These are phyloP conservation scores for Micoletzkya japonica DNA, from an alignment of 2,888 invertebrate species.

Conservation along the genomic window DNA sequence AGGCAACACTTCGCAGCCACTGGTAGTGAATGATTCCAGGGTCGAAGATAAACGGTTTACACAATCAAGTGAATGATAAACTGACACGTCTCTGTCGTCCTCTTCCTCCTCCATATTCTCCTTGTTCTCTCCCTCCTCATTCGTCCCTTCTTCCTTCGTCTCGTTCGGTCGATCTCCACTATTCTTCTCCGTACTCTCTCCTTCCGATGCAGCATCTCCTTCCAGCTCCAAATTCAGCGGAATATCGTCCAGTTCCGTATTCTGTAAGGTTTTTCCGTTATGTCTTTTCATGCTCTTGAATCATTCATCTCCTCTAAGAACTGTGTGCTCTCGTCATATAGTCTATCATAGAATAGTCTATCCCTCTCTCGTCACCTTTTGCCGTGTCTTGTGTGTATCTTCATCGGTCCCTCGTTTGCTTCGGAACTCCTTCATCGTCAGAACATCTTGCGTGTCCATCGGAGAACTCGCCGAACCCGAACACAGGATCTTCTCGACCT, in stretches of 20 bases:
- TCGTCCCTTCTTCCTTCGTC: background rate
- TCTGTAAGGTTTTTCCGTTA: background rate
- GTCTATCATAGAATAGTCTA: too few relatives aligned
- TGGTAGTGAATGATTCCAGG: background rate
- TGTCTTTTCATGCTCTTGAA: background rate
- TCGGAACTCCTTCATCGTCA: constrained; percentile 50
- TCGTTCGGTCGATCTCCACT: too few relatives aligned
- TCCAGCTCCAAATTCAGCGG: background rate
- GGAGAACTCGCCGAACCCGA: constrained; percentile 40
- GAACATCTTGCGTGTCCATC: constrained; percentile 30
- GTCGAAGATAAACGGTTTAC: background rate
- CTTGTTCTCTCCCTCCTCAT: constrained; percentile 11
- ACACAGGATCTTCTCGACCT: constrained; percentile 42
- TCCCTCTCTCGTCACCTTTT: constrained; percentile 24
- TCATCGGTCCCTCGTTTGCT: constrained; percentile 31
- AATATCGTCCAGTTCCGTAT: background rate
- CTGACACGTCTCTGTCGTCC: constrained; percentile 13
- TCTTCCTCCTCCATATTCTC: constrained; percentile 19
- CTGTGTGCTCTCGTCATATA: too few relatives aligned
- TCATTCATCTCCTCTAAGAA: background rate
- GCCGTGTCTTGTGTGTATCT: background rate
- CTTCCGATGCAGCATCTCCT: background rate
- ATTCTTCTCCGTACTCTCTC: too few relatives aligned
- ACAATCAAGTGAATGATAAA: background rate
- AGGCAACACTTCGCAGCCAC: background rate